Conservation (phyloP, 2,113 vertebrate species). For the Pipa parva region DNA sequence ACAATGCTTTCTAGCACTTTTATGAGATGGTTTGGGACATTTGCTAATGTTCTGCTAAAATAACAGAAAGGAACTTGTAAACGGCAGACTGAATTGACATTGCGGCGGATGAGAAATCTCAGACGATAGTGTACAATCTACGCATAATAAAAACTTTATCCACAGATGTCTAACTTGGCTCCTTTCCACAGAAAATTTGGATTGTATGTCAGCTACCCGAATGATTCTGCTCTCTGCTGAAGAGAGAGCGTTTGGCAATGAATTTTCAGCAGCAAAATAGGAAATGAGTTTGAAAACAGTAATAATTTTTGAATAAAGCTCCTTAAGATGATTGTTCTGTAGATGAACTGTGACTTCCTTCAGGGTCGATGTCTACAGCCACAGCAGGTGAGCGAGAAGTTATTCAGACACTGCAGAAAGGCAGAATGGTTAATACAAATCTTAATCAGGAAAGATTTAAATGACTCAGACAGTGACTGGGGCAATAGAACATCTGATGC, state of each 20-base stretch:
- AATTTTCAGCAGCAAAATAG: slow-evolving; percentile 65
- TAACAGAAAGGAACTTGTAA: no score
- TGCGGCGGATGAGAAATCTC: slow-evolving; percentile 61
- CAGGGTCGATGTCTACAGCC: no score
- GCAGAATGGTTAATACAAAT: no score
- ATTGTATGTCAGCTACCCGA: slow-evolving; percentile 69
- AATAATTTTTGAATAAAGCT: slow-evolving; percentile 71
- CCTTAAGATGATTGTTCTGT: slow-evolving; percentile 61
- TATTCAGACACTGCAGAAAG: no score
- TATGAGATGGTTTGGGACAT: no score
- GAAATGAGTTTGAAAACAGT: slow-evolving; percentile 71
- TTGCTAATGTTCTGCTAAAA: no score
- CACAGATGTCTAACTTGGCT: slow-evolving; percentile 78
- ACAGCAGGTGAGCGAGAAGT: no score
- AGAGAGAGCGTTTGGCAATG: slow-evolving; percentile 68
- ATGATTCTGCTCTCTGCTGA: slow-evolving; percentile 74
- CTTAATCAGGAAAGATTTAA: no score
- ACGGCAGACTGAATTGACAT: no score
- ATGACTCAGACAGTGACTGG: no score
- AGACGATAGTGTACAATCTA: slow-evolving; percentile 60
- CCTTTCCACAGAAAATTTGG: slow-evolving; percentile 73
- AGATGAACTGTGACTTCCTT: slow-evolving; percentile 52
- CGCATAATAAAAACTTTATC: slow-evolving; percentile 72
- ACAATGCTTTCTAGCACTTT: no score
- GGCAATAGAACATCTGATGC: no score